Evolutionary conservation across 1,140 invertebrate species (phyloP), one percentile per base, ranked within the genome.

Genomic region (Globodera rostochiensis): DNA sequence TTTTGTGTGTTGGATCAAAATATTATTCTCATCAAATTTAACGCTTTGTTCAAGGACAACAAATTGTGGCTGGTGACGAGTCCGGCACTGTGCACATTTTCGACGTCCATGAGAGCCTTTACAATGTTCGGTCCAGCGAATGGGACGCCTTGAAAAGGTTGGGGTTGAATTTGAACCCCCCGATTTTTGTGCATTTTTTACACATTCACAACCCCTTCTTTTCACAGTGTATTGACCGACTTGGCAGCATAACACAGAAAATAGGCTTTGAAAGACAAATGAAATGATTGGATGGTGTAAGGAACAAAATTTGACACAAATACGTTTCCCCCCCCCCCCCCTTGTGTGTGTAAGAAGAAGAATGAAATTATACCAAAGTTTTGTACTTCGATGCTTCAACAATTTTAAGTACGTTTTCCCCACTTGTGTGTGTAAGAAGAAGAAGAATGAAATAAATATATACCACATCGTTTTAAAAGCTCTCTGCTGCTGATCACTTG

Each of bases 71-170:
- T 13, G 75, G 71, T 19, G 85, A 87, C 70, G 49, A 64, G n/a
- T 74, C 46, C 49, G 85, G 85, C n/a, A 19, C 64, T 71, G 81
- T 87, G 9, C 75, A 80, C 49, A 47, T 86, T 47, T 86, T 83
- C 45, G 85, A 86, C 69, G 85, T 86, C 45, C 86, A 86, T 70
- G 85, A 86, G 80, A 77, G 73, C 50, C 66, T 86, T 36, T 80
- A 82, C 49, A 86, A 86, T 78, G 73, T 80, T 1, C 84, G 84
- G 11, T n/a, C 80, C 25, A 73, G 46, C 64, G 85, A 86, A 81
- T 86, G 83, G 83, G 85, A 86, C 7, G 60, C 73, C 45, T 71
- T 86, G 66, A 70, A 66, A 69, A 78, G 64, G 77, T 78, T 46
- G 7, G 50, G 57, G 15, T 6, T 15, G 19, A 64, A 15, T 64